These are phyloP conservation scores for Melanostigma gelatinosum DNA, from an alignment of 2,113 vertebrate genomes.

Conservation along the genomic window DNA sequence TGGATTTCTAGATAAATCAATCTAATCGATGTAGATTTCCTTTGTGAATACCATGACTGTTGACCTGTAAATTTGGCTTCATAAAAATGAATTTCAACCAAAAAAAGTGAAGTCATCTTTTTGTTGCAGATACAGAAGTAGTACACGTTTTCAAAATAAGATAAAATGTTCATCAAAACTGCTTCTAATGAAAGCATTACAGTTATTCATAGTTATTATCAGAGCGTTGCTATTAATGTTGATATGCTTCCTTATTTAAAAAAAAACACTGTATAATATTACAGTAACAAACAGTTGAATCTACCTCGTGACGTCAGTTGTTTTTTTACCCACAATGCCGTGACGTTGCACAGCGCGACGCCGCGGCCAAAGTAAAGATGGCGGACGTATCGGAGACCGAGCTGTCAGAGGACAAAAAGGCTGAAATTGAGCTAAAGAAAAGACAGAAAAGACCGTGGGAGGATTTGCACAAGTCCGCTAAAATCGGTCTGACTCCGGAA, in stretches of 20 bases:
- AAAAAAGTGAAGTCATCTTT: no score
- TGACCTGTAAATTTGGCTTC: neutral
- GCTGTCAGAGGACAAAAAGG: constrained; percentile 78
- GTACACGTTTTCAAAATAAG: neutral
- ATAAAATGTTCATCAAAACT: neutral
- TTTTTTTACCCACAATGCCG: neutral
- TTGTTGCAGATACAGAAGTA: neutral
- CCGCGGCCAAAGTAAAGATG: constrained; percentile 79
- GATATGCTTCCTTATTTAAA: neutral
- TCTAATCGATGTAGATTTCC: neutral
- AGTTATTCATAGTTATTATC: neutral
- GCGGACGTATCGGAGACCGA: constrained; percentile 74
- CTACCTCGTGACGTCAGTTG: neutral
- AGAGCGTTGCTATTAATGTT: neutral
- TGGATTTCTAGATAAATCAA: neutral
- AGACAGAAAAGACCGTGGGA: constrained; percentile 56
- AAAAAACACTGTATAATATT: neutral
- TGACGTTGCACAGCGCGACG: constrained; percentile 53
- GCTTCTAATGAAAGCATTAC: no score
- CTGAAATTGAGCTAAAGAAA: constrained; percentile 63
- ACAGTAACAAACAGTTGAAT: neutral
- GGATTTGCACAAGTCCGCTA: constrained; percentile 50
- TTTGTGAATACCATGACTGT: neutral
- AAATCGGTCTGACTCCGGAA: constrained; percentile 32
- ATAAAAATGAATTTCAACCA: neutral